Conservation (phyloP, 1,140 invertebrate genomes). For the Brachionus manjavacas region DNA sequence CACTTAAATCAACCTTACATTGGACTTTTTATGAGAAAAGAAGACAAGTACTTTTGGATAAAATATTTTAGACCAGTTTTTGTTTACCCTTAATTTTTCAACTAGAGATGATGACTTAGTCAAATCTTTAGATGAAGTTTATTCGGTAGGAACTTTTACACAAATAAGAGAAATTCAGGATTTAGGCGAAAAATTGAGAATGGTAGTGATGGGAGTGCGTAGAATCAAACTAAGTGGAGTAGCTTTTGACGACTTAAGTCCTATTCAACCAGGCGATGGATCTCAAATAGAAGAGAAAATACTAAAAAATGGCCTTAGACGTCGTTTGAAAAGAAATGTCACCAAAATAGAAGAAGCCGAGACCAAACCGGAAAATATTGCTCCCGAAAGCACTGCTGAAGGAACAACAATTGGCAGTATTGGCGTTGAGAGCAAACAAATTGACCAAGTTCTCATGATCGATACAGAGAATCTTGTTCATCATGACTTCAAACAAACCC, state of each 20-base stretch:
- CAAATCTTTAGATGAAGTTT: constrained; percentile 76
- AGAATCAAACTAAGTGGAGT: constrained; percentile 67
- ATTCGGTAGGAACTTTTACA: constrained; percentile 88
- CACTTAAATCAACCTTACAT: constrained; percentile 93
- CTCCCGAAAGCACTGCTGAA: background rate
- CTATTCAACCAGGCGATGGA: background rate
- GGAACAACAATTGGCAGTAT: background rate
- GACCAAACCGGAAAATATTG: background rate
- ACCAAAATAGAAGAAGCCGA: constrained; percentile 42
- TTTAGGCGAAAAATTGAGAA: constrained; percentile 77
- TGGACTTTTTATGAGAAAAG: constrained; percentile 91
- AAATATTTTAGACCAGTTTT: background rate
- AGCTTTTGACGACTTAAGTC: background rate
- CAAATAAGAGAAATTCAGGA: constrained; percentile 97
- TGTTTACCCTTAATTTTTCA: constrained; percentile 39
- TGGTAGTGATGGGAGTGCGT: constrained; percentile 88
- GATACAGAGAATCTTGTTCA: constrained; percentile 89
- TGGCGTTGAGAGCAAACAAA: constrained; percentile 19
- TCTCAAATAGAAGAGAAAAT: constrained; percentile 25
- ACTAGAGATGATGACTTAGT: constrained; percentile 80
- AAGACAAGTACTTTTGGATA: constrained; percentile 54
- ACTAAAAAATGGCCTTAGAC: constrained; percentile 37
- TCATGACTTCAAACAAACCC: constrained; percentile 80
- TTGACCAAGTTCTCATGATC: constrained; percentile 71
- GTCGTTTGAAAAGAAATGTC: background rate